Conservation (phyloP, 2,113 vertebrate species). For the Zosterops japonicus region DNA sequence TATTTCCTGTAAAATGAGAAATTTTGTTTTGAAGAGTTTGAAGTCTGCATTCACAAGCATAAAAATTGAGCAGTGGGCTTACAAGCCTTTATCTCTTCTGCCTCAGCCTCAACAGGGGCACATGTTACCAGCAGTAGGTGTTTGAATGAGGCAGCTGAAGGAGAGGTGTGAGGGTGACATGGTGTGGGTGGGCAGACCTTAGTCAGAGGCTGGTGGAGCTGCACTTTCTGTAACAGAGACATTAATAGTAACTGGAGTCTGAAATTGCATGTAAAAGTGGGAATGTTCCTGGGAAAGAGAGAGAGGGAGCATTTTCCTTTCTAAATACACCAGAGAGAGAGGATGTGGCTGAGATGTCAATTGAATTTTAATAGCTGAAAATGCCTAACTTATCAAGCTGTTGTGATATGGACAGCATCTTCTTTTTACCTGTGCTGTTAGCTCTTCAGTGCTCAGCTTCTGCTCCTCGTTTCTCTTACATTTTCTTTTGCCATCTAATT, state of each 20-base stretch:
- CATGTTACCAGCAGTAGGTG: rapidly evolving
- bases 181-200: not conserved
- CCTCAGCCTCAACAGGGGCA: not conserved
- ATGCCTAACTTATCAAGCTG: not conserved
- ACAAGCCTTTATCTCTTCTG: not conserved
- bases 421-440: not conserved
- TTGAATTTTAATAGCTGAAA: conserved; percentile 17
- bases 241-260: not conserved
- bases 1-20: not conserved
- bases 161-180: not conserved
- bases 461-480: not conserved
- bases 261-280: not conserved
- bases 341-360: not conserved
- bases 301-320: not conserved
- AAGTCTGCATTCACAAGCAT: not conserved
- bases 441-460: not conserved
- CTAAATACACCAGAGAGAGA: not conserved
- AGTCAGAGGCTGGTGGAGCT: not conserved
- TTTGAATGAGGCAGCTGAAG: not conserved
- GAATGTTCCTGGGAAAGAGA: not conserved
- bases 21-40: not conserved
- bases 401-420: not conserved
- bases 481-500: not conserved
- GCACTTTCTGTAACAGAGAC: not conserved
- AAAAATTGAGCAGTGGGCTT: not conserved